Conservation (phyloP, 2,113 vertebrate genomes). For the Anhinga rufa region DNA sequence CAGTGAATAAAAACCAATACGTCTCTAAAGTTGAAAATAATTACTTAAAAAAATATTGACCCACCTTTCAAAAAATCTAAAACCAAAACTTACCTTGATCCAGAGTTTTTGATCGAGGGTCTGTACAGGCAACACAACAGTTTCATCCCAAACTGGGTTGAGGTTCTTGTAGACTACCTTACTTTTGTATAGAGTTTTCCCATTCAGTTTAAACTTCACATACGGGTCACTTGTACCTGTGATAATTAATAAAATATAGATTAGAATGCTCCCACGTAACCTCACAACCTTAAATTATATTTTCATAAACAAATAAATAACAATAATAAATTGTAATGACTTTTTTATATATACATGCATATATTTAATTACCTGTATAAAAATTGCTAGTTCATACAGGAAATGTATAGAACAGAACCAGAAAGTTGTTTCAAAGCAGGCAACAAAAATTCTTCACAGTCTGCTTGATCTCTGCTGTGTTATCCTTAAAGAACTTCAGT, state of each 20-base stretch:
- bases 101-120: conserved; percentile 82
- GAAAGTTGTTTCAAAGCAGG: background rate
- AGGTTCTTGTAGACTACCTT: conserved; percentile 92
- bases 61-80: background rate
- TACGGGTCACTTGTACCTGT: conserved; percentile 93
- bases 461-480: background rate
- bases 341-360: background rate
- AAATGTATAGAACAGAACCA: background rate
- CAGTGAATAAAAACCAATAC: background rate
- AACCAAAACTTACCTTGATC: conserved; percentile 76
- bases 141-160: conserved; percentile 93
- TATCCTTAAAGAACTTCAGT: background rate
- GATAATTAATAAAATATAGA: background rate
- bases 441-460: background rate
- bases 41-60: background rate
- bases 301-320: background rate
- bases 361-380: background rate
- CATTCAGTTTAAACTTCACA: conserved; percentile 94
- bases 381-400: background rate
- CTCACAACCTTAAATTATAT: background rate
- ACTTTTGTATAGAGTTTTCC: conserved; percentile 95
- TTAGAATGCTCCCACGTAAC: background rate
- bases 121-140: conserved; percentile 84
- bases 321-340: background rate
- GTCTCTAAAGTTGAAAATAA: background rate